Evolutionary conservation across 2,888 invertebrate genomes (phyloP), one percentile per base, ranked within the genome.

Genomic region (Apotomis turbidana): DNA sequence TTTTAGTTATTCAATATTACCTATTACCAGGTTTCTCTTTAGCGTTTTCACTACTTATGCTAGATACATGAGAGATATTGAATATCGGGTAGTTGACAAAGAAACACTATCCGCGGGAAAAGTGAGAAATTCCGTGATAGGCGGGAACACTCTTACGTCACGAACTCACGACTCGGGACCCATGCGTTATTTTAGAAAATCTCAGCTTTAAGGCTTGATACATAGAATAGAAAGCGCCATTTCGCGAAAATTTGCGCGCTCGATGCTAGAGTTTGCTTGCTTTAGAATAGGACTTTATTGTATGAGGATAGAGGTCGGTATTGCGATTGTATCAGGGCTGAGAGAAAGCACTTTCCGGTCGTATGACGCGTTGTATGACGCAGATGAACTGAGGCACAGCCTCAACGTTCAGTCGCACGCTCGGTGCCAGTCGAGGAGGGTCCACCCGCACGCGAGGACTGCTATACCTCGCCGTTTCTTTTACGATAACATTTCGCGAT

Each of bases 301-400:
- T 76, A 69, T 71, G 76, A 85, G 49, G 75, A 79, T 88, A 90
- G 76, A 81, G 83, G 76, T 74, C 77, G 78, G 85, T 89, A 87
- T 88, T 75, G 83, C 74, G 71, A 73, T 69, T 73, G 70, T 69
- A 76, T 70, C 12, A 10, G 51, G 62, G 76, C 70, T 77, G 88
- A 91, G 92, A 93, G 93, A 93, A 93, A 93, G 93, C 90, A 91
- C 92, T 90, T 91, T 92, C 89, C 88, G 90, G 88, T 88, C 84
- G 88, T 89, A 87, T 83, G 87, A 73, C 79, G 82, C 83, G 82
- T 83, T 82, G 88, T 85, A 90, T 92, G 93, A 93, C 93, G 93
- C 89, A 93, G 92, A 89, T 89, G 89, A 85, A 86, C 85, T 83
- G 82, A 83, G 79, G 79, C 73, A 68, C 67, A 69, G 71, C 73